Conservation (phyloP, 2,113 vertebrate genomes). For the Eublepharis macularius region DNA sequence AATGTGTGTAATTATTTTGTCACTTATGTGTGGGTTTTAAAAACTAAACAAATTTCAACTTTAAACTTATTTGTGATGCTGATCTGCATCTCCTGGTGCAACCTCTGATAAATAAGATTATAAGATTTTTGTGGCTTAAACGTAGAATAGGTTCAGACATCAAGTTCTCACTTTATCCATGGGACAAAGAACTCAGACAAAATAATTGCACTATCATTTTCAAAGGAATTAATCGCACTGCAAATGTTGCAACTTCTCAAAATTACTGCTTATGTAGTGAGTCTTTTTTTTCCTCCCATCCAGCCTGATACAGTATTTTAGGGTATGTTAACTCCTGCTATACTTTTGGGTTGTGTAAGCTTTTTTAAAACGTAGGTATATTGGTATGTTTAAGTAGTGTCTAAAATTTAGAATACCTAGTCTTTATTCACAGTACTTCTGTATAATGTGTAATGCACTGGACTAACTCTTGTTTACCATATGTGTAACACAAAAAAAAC, state of each 20-base stretch:
- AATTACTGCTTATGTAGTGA: conserved; percentile 63
- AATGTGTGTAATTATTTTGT: conserved; percentile 61
- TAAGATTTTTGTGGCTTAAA: conserved; percentile 35
- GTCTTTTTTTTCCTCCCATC: conserved; percentile 52
- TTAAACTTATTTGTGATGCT: neutral
- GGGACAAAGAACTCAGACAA: conserved; percentile 49
- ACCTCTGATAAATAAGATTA: conserved; percentile 52
- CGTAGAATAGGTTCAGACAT: conserved; percentile 41
- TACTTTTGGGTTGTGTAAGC: conserved; percentile 75
- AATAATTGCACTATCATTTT: conserved; percentile 49
- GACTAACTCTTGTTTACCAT: conserved; percentile 99
- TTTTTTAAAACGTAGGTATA: conserved; percentile 72
- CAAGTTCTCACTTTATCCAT: conserved; percentile 50
- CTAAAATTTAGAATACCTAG: conserved; percentile 74
- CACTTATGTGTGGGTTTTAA: conserved; percentile 46
- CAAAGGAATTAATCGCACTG: conserved; percentile 48
- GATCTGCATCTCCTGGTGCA: neutral
- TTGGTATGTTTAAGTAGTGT: conserved; percentile 77
- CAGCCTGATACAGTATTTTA: conserved; percentile 72
- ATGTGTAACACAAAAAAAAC: conserved; percentile 84
- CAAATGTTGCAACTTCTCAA: conserved; percentile 58
- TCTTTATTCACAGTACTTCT: conserved; percentile 81
- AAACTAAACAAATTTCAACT: neutral
- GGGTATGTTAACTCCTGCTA: conserved; percentile 71
- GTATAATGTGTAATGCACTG: conserved; percentile 93